Percentiles rank a stretch among this genome's conserved stretches.
Evolutionary conservation across 2,888 invertebrate species (phyloP).

Genomic region (Agrochola lota): DNA sequence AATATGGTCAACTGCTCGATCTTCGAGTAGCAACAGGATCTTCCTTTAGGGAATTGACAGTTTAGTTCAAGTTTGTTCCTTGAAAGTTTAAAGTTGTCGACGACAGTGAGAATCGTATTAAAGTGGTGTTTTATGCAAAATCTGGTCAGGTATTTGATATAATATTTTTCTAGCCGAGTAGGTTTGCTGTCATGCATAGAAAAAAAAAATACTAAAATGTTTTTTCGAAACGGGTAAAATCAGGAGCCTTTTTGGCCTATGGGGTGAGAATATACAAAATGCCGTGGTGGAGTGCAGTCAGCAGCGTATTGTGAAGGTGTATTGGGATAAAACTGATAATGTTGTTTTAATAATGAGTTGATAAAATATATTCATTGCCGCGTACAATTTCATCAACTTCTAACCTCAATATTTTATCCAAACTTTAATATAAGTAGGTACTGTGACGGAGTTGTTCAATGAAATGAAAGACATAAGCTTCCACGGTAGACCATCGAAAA

Average conservation of each 20-base stretch:
- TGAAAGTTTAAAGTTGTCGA: neutral
- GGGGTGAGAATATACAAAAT: neutral
- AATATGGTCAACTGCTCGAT: slow-evolving; percentile 38
- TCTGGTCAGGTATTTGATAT: neutral
- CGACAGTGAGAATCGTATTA: too few relatives aligned
- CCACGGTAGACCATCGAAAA: too few relatives aligned
- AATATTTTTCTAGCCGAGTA: neutral
- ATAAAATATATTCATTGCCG: neutral
- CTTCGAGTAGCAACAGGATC: slow-evolving; percentile 2
- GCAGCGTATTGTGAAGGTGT: neutral
- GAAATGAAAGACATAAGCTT: too few relatives aligned
- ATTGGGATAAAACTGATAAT: neutral
- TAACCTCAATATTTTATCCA: neutral
- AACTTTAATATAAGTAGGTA: neutral
- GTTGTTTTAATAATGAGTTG: neutral
- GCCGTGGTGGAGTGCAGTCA: neutral
- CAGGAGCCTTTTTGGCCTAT: neutral
- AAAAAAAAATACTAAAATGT: neutral
- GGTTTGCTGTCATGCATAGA: too few relatives aligned
- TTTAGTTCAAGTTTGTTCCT: slow-evolving; percentile 16
- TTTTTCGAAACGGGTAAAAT: neutral
- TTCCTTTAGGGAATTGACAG: slow-evolving; percentile 15
- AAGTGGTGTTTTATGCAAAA: neutral
- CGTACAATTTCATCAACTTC: too few relatives aligned
- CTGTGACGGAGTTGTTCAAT: too few relatives aligned